Base-by-base conservation (phyloP, 2,113 vertebrate genomes). In the Sinocyclocheilus anophthalmus region DNA sequence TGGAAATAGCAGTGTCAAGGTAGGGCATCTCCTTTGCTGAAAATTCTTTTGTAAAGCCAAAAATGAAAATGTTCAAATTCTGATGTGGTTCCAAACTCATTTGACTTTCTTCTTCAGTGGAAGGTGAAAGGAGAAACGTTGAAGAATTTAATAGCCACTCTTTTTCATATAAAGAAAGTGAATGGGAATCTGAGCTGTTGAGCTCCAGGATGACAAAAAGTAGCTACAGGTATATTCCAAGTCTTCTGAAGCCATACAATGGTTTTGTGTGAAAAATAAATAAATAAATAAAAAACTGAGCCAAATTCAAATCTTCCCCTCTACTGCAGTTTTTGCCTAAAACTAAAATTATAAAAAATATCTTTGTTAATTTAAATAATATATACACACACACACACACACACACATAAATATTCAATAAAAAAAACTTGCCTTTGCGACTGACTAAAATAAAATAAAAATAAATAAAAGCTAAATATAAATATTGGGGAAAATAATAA, bases 1-100 rank as follows among this genome's bases (percentile, higher is more conserved):
- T 99, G 94, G 98, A 99, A 95, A 99, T 99, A 93, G 98, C 98
- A 83, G 95, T 96, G 77, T 99, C 98, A 85, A 98, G 98, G 98
- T 99, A 96, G 57, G 94, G 90, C 75, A 22, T 57, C 55, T 86
- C 16, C 24, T 70, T 30, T 22, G 76, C 50, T 33, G 50, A 30
- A 24, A 50, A 26, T 48, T 2, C 16, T 24, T 77, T 2, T n/a
- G 1, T 12, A 22, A 22, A 39, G 10, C 37, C 10, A n/a, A 73
- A 72, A 73, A 42, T 12, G 0, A 5, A 42, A n/a, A 77, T 55
- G 53, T 55, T 55, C 10, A 33, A 16, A 55, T 10, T 6, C n/a
- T 76, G 11, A 76, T 10, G 14, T 77, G 53, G 7, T 55, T 77
- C 8, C 26, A 77, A 53, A 77, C 16, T 55, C 48, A 2, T 76